phyloP scores from a whole-genome alignment of 2,888 invertebrate species.

The Andrena praecox region DNA sequence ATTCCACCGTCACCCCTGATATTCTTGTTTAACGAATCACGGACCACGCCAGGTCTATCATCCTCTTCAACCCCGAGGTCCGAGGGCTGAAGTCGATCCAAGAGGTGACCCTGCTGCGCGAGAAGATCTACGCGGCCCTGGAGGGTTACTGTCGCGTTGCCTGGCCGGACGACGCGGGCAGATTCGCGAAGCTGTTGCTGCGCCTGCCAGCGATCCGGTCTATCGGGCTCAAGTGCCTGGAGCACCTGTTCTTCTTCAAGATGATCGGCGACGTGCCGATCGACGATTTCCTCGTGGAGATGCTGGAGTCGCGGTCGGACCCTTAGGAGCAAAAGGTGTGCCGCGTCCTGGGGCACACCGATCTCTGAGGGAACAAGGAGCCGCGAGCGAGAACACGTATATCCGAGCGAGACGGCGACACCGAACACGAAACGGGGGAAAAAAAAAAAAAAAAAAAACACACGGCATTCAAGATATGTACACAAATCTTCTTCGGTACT shows the following conservation, averaged over 20 bases:
- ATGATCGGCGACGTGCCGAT: conserved; percentile 95
- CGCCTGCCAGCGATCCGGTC: conserved; percentile 95
- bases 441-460: neutral
- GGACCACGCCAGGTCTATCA: conserved; percentile 88
- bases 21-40: too few relatives aligned
- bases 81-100: conserved; percentile 93
- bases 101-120: conserved; percentile 94
- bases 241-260: conserved; percentile 97
- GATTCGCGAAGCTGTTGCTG: conserved; percentile 97
- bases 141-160: conserved; percentile 97
- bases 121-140: conserved; percentile 97
- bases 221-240: conserved; percentile 96
- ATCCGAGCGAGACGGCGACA: neutral
- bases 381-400: neutral
- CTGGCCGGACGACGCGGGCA: conserved; percentile 96
- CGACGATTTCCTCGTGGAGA: conserved; percentile 93
- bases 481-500: conserved; percentile 48
- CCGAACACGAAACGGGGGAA: conserved; percentile 10
- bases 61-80: conserved; percentile 98
- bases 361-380: conserved; percentile 67
- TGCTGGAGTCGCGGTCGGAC: conserved; percentile 89
- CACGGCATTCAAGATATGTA: conserved; percentile 41
- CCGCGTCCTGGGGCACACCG: conserved; percentile 80
- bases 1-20: too few relatives aligned
- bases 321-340: conserved; percentile 82